phyloP scores from a whole-genome alignment of 1,140 invertebrate genomes.

The Nomia melanderi region DNA sequence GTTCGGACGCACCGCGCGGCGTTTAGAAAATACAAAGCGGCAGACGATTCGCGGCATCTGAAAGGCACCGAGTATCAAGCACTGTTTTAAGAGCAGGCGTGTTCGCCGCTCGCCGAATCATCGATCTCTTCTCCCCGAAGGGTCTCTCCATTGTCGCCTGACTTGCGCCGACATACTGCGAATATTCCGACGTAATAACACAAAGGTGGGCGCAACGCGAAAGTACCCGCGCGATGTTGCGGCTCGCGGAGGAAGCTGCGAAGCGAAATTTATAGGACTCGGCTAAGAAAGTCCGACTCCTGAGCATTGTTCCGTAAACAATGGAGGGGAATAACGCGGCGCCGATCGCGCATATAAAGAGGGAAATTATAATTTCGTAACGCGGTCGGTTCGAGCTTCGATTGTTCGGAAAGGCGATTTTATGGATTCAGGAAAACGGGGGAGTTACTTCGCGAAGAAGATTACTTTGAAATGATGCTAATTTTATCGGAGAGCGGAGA shows the following conservation, averaged over 20 bases:
- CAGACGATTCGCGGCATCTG: background rate
- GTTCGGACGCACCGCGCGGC: background rate
- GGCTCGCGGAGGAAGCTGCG: background rate
- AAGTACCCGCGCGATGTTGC: slow-evolving; percentile 1
- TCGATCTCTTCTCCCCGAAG: slow-evolving; percentile 49
- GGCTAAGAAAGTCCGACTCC: background rate
- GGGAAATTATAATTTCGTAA: too few relatives aligned
- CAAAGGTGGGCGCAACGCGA: slow-evolving; percentile 8
- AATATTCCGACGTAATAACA: slow-evolving; percentile 44
- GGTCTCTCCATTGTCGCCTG: slow-evolving; percentile 10
- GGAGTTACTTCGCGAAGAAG: too few relatives aligned
- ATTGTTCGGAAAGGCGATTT: too few relatives aligned
- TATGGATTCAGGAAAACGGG: too few relatives aligned
- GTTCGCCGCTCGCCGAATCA: slow-evolving; percentile 11
- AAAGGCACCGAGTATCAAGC: slow-evolving; percentile 8
- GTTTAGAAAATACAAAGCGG: background rate
- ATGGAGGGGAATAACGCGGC: background rate
- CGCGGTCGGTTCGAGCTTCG: too few relatives aligned
- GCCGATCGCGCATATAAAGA: too few relatives aligned
- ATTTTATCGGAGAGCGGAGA: too few relatives aligned
- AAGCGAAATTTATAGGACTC: slow-evolving; percentile 24
- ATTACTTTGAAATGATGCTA: too few relatives aligned
- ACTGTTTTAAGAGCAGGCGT: slow-evolving; percentile 6
- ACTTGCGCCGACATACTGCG: slow-evolving; percentile 8
- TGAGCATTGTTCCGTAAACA: background rate